These are phyloP conservation scores for Lissocephala sabroskyi DNA, from an alignment of 2,888 invertebrate genomes.

Conservation along the genomic window DNA sequence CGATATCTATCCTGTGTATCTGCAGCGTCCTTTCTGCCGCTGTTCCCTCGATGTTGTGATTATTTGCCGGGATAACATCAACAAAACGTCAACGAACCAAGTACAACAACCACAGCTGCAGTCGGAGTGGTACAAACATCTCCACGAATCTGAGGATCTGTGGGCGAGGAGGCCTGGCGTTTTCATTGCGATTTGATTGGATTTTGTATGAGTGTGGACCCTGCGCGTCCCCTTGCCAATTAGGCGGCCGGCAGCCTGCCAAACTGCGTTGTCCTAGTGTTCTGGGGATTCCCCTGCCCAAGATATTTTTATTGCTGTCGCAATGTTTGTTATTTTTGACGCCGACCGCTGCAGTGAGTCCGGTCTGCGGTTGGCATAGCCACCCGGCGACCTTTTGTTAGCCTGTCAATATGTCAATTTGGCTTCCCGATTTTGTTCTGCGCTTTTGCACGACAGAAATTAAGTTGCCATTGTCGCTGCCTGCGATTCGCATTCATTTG, in stretches of 20 bases:
- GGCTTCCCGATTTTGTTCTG: slow-evolving; percentile 42
- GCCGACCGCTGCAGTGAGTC: slow-evolving; percentile 38
- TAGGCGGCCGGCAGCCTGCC: slow-evolving; percentile 30
- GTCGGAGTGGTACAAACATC: too few species aligned
- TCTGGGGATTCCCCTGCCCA: background rate
- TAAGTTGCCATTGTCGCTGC: slow-evolving; percentile 53
- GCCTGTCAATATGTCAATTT: slow-evolving; percentile 63
- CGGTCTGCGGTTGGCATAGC: slow-evolving; percentile 20
- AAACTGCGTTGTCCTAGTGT: slow-evolving; percentile 10
- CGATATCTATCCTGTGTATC: slow-evolving; percentile 7
- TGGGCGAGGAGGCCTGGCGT: slow-evolving; percentile 14
- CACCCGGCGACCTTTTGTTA: slow-evolving; percentile 30
- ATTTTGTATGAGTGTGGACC: slow-evolving; percentile 38
- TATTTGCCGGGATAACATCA: slow-evolving; percentile 59
- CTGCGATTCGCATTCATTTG: slow-evolving; percentile 37
- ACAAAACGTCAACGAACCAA: slow-evolving; percentile 18
- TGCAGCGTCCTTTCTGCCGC: slow-evolving; percentile 31
- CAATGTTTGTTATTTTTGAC: slow-evolving; percentile 62
- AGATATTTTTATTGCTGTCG: slow-evolving; percentile 57
- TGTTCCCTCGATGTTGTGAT: slow-evolving; percentile 37
- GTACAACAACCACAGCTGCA: slow-evolving; percentile 19
- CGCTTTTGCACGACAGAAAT: slow-evolving; percentile 46
- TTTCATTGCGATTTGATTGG: slow-evolving; percentile 63
- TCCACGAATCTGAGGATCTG: slow-evolving; percentile 11
- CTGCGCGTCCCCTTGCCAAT: slow-evolving; percentile 43